A percentile compares a stretch with the other conserved stretches of the same genome.
phyloP scores from a whole-genome alignment of 2,888 invertebrate genomes.

The Eumerus sabulonum region DNA sequence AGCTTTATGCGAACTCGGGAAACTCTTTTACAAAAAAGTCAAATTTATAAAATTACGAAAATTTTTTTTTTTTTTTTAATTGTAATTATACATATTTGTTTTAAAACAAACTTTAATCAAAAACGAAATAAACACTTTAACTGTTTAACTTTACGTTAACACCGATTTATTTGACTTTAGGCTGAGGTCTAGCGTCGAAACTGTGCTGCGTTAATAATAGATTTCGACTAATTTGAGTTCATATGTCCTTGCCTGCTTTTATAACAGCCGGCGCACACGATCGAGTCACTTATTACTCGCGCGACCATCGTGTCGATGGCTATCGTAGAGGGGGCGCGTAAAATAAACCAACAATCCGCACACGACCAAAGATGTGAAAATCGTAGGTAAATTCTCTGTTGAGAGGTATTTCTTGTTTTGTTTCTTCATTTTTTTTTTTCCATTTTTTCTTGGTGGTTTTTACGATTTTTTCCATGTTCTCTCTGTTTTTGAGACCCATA shows the following conservation, averaged over 20 bases:
- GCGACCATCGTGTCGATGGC: constrained; percentile 50
- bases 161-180: no score
- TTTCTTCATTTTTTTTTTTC: background rate
- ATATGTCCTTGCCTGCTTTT: constrained; percentile 80
- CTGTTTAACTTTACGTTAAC: no score
- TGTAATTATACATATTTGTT: no score
- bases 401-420: constrained; percentile 41
- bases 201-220: constrained; percentile 78
- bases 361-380: constrained; percentile 64
- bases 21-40: constrained; percentile 4
- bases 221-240: constrained; percentile 79
- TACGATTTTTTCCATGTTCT: background rate
- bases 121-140: no score
- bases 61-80: constrained; percentile 19
- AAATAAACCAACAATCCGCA: constrained; percentile 59
- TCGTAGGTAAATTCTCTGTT: constrained; percentile 68
- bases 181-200: constrained; percentile 63
- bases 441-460: no score
- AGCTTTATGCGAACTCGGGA: constrained; percentile 11
- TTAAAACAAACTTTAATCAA: constrained; percentile 30
- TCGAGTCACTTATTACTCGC: constrained; percentile 68
- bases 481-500: constrained; percentile 55
- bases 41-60: background rate
- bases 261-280: constrained; percentile 76
- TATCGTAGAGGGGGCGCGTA: constrained; percentile 57